phyloP scores from a whole-genome alignment of 2,113 vertebrate species.

The Neotragus pygmaeus region DNA sequence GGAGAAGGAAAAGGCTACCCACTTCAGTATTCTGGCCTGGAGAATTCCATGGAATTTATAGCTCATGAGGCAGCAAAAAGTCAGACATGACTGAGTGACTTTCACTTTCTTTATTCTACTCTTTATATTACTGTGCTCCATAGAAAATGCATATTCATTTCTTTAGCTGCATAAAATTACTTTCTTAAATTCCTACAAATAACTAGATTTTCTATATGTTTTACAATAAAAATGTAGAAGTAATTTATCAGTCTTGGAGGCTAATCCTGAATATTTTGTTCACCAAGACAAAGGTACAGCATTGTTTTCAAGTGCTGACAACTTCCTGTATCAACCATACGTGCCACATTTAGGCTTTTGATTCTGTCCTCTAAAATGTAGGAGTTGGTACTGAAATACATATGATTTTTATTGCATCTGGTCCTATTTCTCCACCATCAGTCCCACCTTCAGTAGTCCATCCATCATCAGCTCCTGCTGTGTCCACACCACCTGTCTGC shows the following conservation, averaged over 20 bases:
- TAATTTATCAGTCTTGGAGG: constrained; percentile 32
- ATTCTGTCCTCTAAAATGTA: constrained; percentile 74
- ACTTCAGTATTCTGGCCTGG: not conserved
- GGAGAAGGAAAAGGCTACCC: not conserved
- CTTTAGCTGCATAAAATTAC: not conserved
- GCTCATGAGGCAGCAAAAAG: not conserved
- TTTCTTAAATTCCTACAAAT: constrained; percentile 31
- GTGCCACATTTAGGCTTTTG: constrained; percentile 72
- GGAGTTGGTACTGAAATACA: constrained; percentile 67
- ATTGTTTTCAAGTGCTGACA: constrained; percentile 63
- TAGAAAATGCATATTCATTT: not conserved
- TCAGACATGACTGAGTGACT: not conserved
- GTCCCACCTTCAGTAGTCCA: constrained; percentile 70
- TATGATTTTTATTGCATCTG: constrained; percentile 72
- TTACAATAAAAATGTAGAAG: constrained; percentile 40
- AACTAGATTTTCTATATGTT: constrained; percentile 23
- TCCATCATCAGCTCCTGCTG: constrained; percentile 71
- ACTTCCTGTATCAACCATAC: constrained; percentile 55
- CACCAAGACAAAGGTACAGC: constrained; percentile 32
- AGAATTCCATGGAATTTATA: not conserved
- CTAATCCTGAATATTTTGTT: constrained; percentile 33
- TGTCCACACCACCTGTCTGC: constrained; percentile 73
- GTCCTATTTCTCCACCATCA: constrained; percentile 72
- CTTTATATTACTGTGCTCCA: not conserved
- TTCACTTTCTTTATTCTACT: constrained; percentile 15